phyloP scores from a whole-genome alignment of 2,113 vertebrate species.

The Austrofundulus limnaeus region DNA sequence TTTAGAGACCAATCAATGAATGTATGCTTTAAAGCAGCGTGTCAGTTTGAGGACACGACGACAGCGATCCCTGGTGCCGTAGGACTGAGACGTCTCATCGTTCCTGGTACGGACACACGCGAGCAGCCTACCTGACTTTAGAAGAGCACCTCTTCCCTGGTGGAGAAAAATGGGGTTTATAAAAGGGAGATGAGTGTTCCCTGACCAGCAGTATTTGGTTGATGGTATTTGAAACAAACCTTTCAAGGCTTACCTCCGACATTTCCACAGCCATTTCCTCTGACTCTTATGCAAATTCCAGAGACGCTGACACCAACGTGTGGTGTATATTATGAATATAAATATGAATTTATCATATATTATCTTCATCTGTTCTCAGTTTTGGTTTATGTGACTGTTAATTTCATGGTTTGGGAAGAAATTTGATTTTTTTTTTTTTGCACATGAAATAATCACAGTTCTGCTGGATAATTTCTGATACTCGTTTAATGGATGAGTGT shows the following conservation, averaged over 20 bases:
- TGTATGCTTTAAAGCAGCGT: slow-evolving; percentile 66
- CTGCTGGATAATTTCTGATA: slow-evolving; percentile 28
- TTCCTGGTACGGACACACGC: slow-evolving; percentile 15
- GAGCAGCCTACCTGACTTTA: slow-evolving; percentile 24
- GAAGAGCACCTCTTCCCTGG: slow-evolving; percentile 8
- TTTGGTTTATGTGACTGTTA: slow-evolving; percentile 30
- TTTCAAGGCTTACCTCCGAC: slow-evolving; percentile 30
- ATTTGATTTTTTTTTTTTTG: slow-evolving; percentile 35
- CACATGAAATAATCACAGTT: slow-evolving; percentile 68
- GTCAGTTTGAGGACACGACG: slow-evolving; percentile 29
- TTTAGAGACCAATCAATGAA: slow-evolving; percentile 63
- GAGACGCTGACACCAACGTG: slow-evolving; percentile 58
- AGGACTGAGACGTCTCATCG: slow-evolving; percentile 22
- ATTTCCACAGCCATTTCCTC: slow-evolving; percentile 46
- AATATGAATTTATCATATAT: slow-evolving; percentile 61
- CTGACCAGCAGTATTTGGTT: slow-evolving; percentile 65
- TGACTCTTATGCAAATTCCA: slow-evolving; percentile 64
- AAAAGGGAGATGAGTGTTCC: slow-evolving; percentile 17
- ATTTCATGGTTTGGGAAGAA: slow-evolving; percentile 30
- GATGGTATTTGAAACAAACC: slow-evolving; percentile 26
- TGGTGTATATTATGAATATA: slow-evolving; percentile 62
- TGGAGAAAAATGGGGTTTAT: slow-evolving; percentile 2
- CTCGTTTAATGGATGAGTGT: slow-evolving; percentile 20
- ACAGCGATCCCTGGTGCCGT: slow-evolving; percentile 20
- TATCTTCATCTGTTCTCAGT: slow-evolving; percentile 32